Conservation (phyloP, 2,797 vertebrate species). For the Botia almorhae region DNA sequence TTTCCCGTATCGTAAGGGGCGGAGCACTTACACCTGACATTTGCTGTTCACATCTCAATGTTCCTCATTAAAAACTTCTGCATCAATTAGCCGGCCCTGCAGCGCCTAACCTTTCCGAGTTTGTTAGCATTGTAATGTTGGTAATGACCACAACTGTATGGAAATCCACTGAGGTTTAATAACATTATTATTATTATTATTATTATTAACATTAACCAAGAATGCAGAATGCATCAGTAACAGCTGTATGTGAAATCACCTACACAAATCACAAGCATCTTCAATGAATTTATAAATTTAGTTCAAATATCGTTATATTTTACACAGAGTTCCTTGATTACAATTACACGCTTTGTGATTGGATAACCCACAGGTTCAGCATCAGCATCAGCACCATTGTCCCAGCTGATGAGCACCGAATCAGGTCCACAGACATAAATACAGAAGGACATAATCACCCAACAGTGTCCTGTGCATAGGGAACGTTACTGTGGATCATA, state of each 20-base stretch:
- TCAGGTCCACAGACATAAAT: conserved; percentile 3
- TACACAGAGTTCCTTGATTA: conserved; percentile 22
- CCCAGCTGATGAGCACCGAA: conserved; percentile 23
- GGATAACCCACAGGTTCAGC: conserved; percentile 29
- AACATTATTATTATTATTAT: background rate
- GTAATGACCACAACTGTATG: conserved; percentile 32
- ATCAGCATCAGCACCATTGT: conserved; percentile 9
- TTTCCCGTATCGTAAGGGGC: conserved; percentile 61
- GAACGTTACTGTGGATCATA: background rate
- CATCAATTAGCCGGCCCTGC: conserved; percentile 70
- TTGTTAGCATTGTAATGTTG: conserved; percentile 54
- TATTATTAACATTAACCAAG: background rate
- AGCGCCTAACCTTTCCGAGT: conserved; percentile 70
- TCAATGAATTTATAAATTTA: background rate
- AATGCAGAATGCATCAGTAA: background rate
- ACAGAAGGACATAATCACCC: conserved; percentile 6
- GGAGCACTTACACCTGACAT: conserved; percentile 68
- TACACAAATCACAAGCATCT: background rate
- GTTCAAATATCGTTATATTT: background rate
- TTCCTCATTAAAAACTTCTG: conserved; percentile 68
- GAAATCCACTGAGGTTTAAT: background rate
- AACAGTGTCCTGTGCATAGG: conserved; percentile 10
- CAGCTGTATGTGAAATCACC: background rate
- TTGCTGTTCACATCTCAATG: conserved; percentile 57
- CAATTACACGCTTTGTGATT: conserved; percentile 39